Percentiles rank a stretch among this genome's conserved stretches.
Evolutionary conservation across 2,797 vertebrate species (phyloP).

Genomic region (Coluber constrictor): DNA sequence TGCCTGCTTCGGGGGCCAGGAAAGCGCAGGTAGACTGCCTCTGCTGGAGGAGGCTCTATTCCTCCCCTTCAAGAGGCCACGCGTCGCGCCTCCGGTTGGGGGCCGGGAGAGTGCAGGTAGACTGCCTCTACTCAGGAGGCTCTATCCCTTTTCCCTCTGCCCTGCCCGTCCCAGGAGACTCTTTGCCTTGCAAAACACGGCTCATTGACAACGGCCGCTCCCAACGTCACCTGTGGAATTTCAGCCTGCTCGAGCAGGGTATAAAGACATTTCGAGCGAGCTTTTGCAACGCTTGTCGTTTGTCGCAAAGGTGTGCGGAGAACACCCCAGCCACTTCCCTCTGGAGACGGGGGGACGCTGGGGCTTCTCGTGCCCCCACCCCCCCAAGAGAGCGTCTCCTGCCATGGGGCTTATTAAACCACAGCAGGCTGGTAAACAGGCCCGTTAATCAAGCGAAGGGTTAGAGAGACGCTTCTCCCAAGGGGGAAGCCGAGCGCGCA

Average conservation of each 20-base stretch:
- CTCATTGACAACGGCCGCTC: too few species aligned
- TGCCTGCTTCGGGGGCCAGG: not conserved
- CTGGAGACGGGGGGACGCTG: not conserved
- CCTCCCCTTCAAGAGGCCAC: not conserved
- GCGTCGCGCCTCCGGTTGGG: not conserved
- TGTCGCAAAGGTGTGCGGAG: not conserved
- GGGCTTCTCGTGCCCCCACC: not conserved
- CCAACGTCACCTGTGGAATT: not conserved
- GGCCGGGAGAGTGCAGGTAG: not conserved
- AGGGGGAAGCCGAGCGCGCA: not conserved
- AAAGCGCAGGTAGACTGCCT: not conserved
- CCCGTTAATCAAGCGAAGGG: not conserved
- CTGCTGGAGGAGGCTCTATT: not conserved
- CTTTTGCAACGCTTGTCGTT: too few species aligned
- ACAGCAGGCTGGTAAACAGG: conserved; percentile 47
- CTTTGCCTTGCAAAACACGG: not conserved
- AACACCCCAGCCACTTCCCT: not conserved
- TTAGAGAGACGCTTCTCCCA: not conserved
- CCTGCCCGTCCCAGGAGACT: not conserved
- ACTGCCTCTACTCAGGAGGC: not conserved
- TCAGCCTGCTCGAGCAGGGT: not conserved
- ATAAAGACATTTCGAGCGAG: not conserved
- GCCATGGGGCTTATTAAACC: conserved; percentile 23
- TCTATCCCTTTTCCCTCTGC: not conserved
- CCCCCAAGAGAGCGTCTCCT: not conserved